These are phyloP conservation scores for Brenthis daphne DNA, from an alignment of 2,888 invertebrate genomes.

Conservation along the genomic window DNA sequence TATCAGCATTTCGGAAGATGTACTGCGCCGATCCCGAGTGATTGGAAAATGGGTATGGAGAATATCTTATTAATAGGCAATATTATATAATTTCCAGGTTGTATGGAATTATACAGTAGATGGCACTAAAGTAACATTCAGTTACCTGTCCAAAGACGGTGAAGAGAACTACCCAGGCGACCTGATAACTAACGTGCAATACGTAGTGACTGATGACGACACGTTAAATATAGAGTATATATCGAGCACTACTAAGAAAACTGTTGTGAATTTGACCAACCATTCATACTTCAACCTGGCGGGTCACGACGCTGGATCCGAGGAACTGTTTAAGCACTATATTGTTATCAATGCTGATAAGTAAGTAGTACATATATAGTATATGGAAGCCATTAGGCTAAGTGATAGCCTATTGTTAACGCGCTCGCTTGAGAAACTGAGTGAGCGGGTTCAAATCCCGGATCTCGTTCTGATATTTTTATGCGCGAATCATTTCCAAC, in stretches of 20 bases:
- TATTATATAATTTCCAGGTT: slow-evolving; percentile 56
- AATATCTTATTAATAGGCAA: not conserved
- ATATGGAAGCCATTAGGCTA: too few relatives aligned
- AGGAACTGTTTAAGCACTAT: slow-evolving; percentile 86
- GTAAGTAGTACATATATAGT: slow-evolving; percentile 58
- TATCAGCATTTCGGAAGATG: too few relatives aligned
- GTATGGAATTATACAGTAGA: slow-evolving; percentile 85
- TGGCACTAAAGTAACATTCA: slow-evolving; percentile 85
- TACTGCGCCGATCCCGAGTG: too few relatives aligned
- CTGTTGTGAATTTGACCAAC: slow-evolving; percentile 94
- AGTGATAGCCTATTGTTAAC: too few relatives aligned
- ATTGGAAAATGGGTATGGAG: too few relatives aligned
- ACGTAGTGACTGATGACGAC: slow-evolving; percentile 86
- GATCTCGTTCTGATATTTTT: too few relatives aligned
- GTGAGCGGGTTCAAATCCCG: too few relatives aligned
- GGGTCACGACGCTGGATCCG: slow-evolving; percentile 87
- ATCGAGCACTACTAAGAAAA: slow-evolving; percentile 88
- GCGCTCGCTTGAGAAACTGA: too few relatives aligned
- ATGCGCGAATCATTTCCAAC: too few relatives aligned
- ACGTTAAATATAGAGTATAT: slow-evolving; percentile 86
- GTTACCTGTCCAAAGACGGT: slow-evolving; percentile 88
- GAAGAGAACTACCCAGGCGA: slow-evolving; percentile 96
- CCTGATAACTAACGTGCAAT: slow-evolving; percentile 86
- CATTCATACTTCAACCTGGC: slow-evolving; percentile 97
- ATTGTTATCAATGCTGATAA: slow-evolving; percentile 88